Evolutionary conservation across 30 jellyfish, hydroid and myxozoan species (phyloP).

Genomic region (Hydra vulgaris): DNA sequence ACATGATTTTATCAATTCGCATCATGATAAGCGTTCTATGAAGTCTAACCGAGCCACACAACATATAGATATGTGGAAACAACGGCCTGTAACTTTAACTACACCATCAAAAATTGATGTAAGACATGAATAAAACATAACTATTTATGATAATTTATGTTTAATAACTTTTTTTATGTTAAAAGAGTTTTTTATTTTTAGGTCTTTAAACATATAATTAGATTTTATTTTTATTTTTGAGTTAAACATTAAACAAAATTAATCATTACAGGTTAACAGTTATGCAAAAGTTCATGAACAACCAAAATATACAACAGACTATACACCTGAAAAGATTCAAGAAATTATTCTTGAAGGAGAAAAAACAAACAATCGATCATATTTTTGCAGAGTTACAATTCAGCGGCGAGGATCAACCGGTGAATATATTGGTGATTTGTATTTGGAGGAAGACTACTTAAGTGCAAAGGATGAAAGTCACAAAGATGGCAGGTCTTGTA

Average conservation of each 20-base stretch:
- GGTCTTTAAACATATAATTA: no score
- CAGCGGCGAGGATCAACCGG: conserved; percentile 90
- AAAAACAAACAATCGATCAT: conserved; percentile 88
- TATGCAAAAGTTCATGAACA: conserved; percentile 80
- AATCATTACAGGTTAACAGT: conserved; percentile 46
- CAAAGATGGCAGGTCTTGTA: conserved; percentile 92
- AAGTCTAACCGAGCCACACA: conserved; percentile 73
- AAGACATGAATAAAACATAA: conserved; percentile 28
- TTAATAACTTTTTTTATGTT: no score
- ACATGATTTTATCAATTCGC: conserved; percentile 61
- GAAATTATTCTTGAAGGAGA: conserved; percentile 93
- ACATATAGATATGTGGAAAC: conserved; percentile 96
- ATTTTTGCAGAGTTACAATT: conserved; percentile 86
- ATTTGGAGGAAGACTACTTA: conserved; percentile 72
- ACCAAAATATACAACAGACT: conserved; percentile 92
- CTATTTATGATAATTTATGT: neutral
- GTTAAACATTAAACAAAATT: no score
- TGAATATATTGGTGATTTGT: conserved; percentile 90
- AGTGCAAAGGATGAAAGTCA: conserved; percentile 45
- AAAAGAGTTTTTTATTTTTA: no score
- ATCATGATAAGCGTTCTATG: conserved; percentile 74
- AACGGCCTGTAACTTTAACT: conserved; percentile 54
- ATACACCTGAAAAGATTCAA: conserved; percentile 94
- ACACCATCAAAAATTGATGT: conserved; percentile 84
- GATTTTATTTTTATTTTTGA: no score